Evolutionary conservation across 1,140 invertebrate species (phyloP), one percentile per base, ranked within the genome.

Genomic region (Babylonia areolata): DNA sequence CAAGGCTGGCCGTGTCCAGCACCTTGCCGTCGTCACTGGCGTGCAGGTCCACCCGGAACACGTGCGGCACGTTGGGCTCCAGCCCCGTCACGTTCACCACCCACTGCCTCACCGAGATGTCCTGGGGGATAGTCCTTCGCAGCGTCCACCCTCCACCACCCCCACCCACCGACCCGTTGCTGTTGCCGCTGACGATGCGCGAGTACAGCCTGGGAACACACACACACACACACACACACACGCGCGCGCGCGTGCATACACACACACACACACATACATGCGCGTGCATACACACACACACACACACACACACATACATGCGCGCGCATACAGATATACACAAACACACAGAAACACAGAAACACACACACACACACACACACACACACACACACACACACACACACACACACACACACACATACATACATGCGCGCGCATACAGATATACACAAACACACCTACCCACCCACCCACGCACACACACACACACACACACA

Each of bases 21-120:
- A 85, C 58, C 84, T 91, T 91, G 17, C 81, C 85, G 28, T 84
- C 86, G 37, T 88, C 87, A 9, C 64, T 17, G 1, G 64, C 69
- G 51, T 86, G 84, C 17, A 88, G 83, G 77, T 90, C 88, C n/a
- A 91, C 88, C 40, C 91, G 54, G 77, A 90, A 91, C 80, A 83
- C 87, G 84, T 90, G 90, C 0, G 64, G 51, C 2, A 37, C 82
- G 69, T 87, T 84, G 17, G 58, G 64, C 42, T 71, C 9, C 33
- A 87, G 80, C 20, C 33, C 73, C 2, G 77, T 86, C 6, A 86
- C 77, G 35, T 73, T 80, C 33, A 39, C 42, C 1, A 11, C 23
- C 71, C 86, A 89, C 23, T n/a, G 11, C 23, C 54, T 78, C 51
- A n/a, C 33, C 1, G 35, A 58, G 3, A 75, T 3, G 31, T 71